Conservation (phyloP, 2,113 vertebrate species). For the Eulemur rufifrons region DNA sequence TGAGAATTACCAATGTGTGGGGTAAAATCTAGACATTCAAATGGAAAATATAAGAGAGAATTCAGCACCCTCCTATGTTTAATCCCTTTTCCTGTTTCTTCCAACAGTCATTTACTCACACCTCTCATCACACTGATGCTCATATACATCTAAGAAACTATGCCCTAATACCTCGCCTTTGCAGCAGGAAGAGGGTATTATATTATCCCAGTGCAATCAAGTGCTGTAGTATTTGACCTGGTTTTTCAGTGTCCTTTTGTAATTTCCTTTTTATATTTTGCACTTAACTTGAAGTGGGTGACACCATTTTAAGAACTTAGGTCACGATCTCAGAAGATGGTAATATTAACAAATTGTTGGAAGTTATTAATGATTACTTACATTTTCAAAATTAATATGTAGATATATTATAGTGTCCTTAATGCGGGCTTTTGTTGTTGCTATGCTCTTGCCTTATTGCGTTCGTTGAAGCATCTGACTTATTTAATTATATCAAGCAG, state of each 20-base stretch:
- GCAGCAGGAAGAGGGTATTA: background rate
- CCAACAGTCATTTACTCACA: background rate
- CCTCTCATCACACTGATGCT: background rate
- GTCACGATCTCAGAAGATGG: background rate
- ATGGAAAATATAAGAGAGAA: background rate
- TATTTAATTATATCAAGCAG: constrained; percentile 65
- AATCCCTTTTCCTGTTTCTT: background rate
- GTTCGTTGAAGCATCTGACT: constrained; percentile 39
- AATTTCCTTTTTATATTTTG: background rate
- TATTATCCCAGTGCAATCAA: background rate
- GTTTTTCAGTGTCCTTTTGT: background rate
- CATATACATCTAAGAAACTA: background rate
- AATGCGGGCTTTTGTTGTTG: background rate
- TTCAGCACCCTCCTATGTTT: background rate
- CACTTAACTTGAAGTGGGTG: background rate
- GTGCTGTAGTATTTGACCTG: background rate
- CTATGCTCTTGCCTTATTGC: background rate
- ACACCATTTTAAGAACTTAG: background rate
- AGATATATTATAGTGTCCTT: background rate
- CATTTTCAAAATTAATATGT: background rate
- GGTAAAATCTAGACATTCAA: background rate
- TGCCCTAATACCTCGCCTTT: background rate
- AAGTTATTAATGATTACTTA: background rate
- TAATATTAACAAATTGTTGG: background rate
- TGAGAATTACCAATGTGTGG: background rate